A percentile compares a stretch with the other conserved stretches of the same genome.
Conservation (phyloP, 1,140 invertebrate species). For the Trialeurodes vaporariorum region DNA sequence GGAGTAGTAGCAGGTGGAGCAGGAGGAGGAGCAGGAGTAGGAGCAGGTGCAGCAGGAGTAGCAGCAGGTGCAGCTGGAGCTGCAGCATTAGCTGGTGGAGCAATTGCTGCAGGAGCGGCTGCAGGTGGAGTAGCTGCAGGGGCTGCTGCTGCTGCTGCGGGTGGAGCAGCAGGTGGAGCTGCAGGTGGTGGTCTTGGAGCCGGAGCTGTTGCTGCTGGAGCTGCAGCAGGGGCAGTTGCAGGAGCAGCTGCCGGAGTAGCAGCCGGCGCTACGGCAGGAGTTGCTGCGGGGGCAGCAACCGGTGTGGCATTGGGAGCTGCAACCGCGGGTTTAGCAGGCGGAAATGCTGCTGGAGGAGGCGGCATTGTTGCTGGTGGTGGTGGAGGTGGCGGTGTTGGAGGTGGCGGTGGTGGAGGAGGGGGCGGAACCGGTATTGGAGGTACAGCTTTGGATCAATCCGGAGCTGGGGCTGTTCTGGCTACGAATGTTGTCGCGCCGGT, state of each 20-base stretch:
- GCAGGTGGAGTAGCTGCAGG: constrained; percentile 8
- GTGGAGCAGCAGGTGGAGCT: constrained; percentile 7
- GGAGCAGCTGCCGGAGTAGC: constrained; percentile 2
- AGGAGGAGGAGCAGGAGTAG: constrained; percentile 4
- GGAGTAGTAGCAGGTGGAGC: constrained; percentile 5
- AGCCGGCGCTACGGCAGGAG: constrained; percentile 7
- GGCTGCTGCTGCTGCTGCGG: not conserved
- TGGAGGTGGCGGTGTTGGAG: constrained; percentile 8
- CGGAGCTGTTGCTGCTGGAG: constrained; percentile 5
- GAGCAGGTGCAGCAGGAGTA: constrained; percentile 8
- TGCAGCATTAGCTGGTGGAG: constrained; percentile 14
- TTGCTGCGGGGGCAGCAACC: not conserved
- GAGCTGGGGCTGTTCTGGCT: not conserved
- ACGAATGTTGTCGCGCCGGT: not conserved
- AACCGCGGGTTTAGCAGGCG: constrained; percentile 3
- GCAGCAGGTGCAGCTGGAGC: constrained; percentile 3
- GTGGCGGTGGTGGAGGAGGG: constrained; percentile 2
- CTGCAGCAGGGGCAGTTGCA: constrained; percentile 8
- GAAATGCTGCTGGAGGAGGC: not conserved
- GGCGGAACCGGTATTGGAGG: not conserved
- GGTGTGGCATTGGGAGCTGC: constrained; percentile 3
- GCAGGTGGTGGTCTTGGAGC: not conserved
- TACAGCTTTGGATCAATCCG: not conserved
- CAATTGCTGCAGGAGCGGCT: constrained; percentile 9
- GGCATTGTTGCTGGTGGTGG: not conserved